These are phyloP conservation scores for Callimorpha dominula DNA, from an alignment of 2,888 invertebrate species.

Conservation along the genomic window DNA sequence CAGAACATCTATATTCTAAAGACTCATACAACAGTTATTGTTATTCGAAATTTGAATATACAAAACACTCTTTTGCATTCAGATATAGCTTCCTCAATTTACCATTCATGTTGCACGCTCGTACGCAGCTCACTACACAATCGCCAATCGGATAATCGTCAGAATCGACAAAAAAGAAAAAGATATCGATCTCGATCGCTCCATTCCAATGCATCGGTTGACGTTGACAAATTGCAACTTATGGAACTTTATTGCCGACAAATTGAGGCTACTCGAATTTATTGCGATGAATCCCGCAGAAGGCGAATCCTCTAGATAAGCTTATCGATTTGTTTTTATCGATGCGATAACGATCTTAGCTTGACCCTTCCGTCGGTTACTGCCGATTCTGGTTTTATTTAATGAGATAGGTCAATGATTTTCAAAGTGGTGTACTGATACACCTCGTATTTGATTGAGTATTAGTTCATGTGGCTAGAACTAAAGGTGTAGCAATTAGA, in stretches of 20 bases:
- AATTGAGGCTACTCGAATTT: constrained; percentile 80
- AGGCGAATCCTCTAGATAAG: constrained; percentile 60
- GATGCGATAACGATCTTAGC: constrained; percentile 56
- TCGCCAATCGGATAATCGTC: constrained; percentile 74
- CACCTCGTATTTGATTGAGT: background rate
- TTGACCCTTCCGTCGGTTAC: constrained; percentile 35
- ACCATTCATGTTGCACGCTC: constrained; percentile 68
- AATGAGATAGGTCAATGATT: background rate
- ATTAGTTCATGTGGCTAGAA: background rate
- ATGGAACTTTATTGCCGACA: constrained; percentile 75
- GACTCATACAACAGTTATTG: constrained; percentile 60
- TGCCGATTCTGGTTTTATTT: constrained; percentile 5
- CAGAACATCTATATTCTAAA: constrained; percentile 63
- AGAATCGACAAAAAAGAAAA: constrained; percentile 73
- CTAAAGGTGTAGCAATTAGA: background rate
- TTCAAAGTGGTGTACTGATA: background rate
- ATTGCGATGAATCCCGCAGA: constrained; percentile 59
- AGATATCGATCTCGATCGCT: constrained; percentile 80
- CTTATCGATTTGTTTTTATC: constrained; percentile 60
- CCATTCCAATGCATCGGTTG: constrained; percentile 73
- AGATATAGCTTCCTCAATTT: constrained; percentile 66
- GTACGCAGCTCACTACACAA: constrained; percentile 56
- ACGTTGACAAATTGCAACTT: constrained; percentile 82
- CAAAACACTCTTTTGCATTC: constrained; percentile 71
- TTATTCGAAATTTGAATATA: constrained; percentile 74